A percentile compares a stretch with the other conserved stretches of the same genome.
phyloP scores from a whole-genome alignment of 2,888 invertebrate genomes.

The Fragum fragum region DNA sequence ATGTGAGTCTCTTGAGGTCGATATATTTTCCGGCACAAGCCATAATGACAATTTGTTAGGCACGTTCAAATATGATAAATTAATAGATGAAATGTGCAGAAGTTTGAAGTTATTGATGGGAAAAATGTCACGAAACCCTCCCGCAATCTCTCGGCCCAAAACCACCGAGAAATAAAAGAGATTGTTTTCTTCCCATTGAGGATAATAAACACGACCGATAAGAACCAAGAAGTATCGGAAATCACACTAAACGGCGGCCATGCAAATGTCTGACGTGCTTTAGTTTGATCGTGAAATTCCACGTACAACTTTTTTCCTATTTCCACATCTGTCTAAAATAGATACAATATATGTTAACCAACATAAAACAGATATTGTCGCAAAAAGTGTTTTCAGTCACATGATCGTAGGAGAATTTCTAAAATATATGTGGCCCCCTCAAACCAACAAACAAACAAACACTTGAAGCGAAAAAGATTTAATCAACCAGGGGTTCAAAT shows the following conservation, averaged over 20 bases:
- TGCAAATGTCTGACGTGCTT: not conserved
- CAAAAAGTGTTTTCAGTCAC: too few relatives aligned
- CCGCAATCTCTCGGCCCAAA: slow-evolving; percentile 48
- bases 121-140: slow-evolving; percentile 35
- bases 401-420: too few relatives aligned
- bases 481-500: too few relatives aligned
- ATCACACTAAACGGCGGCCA: not conserved
- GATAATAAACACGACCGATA: slow-evolving; percentile 28
- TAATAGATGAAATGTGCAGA: slow-evolving; percentile 50
- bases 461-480: too few relatives aligned
- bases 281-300: not conserved
- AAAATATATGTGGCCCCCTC: too few relatives aligned
- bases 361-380: too few relatives aligned
- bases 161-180: slow-evolving; percentile 65
- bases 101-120: slow-evolving; percentile 17
- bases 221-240: not conserved
- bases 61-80: slow-evolving; percentile 48
- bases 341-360: too few relatives aligned
- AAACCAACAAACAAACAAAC: too few relatives aligned
- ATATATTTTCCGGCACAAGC: slow-evolving; percentile 15
- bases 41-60: slow-evolving; percentile 66
- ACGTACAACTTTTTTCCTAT: not conserved
- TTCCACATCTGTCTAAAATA: not conserved
- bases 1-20: slow-evolving; percentile 38
- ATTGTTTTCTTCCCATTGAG: slow-evolving; percentile 53